Evolutionary conservation across 2,797 vertebrate species (phyloP), one percentile per base, ranked within the genome.

Genomic region (Sebastes paucispinis): DNA sequence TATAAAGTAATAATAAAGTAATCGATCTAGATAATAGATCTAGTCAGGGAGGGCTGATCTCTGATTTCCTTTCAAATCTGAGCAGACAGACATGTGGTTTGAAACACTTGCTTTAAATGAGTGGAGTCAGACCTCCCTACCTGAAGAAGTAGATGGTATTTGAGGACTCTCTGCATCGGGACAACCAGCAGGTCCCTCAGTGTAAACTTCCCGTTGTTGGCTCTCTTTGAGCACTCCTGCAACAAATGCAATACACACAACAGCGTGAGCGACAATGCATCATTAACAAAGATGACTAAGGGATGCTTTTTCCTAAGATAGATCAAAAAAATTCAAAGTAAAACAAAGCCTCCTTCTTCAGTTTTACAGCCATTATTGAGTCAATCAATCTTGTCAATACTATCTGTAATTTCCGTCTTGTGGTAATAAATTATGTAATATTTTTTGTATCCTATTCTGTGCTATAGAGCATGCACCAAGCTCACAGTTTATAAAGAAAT

Each of bases 121-220:
- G 12, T 13, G 8, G 6, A 78, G 5, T 70, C 1, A 8, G 24
- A 18, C 4, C 3, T 25, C 8, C 22, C 1, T 82, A 99, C 98
- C 97, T 99, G 98, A 20, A 99, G 96, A 20, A 99, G 95, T 0
- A 99, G 96, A 67, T 98, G 98, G 75, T 99, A 99, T 84, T 99
- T 99, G n/a, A 99, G 91, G 71, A 99, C 97, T 88, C 98, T 95
- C 86, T 99, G 98, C 97, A 99, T 99, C 1, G 98, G 98, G 77
- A 99, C 98, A 11, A 99, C 98, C 66, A 99, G 95, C 74, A 99
- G 95, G 93, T 99, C 98, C 74, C 98, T 93, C 84, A 99, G 92
- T 0, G 97, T 97, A 80, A 99, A 99, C 80, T 98, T 99, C 57
- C 98, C 98, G 2, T 98, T 99, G 91, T 99, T 99, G n/a, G 98